Base-by-base conservation (phyloP, 2,888 invertebrate genomes). In the Eledone cirrhosa region DNA sequence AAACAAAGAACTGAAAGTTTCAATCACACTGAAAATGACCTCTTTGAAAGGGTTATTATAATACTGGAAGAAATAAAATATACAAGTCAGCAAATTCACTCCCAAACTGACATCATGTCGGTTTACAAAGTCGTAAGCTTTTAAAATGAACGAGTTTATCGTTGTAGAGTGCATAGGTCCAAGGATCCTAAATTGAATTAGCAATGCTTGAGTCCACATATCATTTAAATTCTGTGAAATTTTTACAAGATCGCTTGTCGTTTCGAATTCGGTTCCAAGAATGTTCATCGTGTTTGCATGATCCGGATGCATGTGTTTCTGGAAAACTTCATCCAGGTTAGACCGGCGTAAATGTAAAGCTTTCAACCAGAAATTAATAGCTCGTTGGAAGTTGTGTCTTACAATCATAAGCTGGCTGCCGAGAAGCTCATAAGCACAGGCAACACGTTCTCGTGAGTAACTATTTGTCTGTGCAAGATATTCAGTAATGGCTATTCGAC, bases 171-270 rank as follows among this genome's bases (percentile, higher is more conserved):
- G 72, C 41, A 41, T 72, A 2, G 72, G 72, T 33, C 72, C 72
- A 5, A 72, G 72, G n/a, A 72, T 41, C 4, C 72, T 8, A 4
- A 72, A 33, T 14, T 72, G 72, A 19, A 72, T 22, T 0, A 72
- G 14, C 31, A 72, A 33, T n/a, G 72, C 33, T 4, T 72, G 72
- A 3, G 72, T 72, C 72, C 72, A 72, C 33, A 72, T 72, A n/a
- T 22, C 22, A 13, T 72, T 41, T n/a, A 8, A n/a, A 33, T 13
- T 72, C 2, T 41, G n/a, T 1, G 72, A 33, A 8, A 72, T 33
- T 72, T 72, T 31, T 31, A 41, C n/a, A 8, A 72, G 19, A 7
- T 72, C 33, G n/a, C 41, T 41, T 13, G 31, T 29, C 4, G 72
- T 72, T 41, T 72, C 13, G 22, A 72, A 72, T 41, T 72, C 72